Conservation (phyloP, 1,140 invertebrate species). For the Antheraea mylitta region DNA sequence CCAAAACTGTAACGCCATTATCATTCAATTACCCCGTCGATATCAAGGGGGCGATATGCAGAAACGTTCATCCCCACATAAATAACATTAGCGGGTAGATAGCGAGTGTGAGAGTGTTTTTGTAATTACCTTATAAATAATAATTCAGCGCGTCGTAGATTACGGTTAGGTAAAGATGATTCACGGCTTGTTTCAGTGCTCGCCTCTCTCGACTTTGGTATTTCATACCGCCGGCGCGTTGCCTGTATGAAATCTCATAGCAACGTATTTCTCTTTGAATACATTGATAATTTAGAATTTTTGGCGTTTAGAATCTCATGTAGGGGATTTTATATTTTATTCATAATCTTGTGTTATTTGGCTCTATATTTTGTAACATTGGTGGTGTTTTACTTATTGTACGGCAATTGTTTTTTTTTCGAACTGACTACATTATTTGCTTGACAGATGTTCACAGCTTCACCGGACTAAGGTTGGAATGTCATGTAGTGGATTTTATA, state of each 20-base stretch:
- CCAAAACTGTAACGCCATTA: constrained; percentile 31
- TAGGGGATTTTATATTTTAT: no score
- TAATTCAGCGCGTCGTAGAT: constrained; percentile 69
- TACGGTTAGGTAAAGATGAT: constrained; percentile 65
- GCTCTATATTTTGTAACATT: no score
- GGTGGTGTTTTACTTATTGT: no score
- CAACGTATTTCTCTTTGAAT: neutral
- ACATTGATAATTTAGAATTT: neutral
- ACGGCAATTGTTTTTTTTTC: no score
- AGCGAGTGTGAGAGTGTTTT: constrained; percentile 70
- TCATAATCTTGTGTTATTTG: no score
- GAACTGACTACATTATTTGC: no score
- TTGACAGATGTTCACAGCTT: no score
- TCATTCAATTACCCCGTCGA: constrained; percentile 65
- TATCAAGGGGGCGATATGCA: constrained; percentile 66
- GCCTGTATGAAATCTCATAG: neutral
- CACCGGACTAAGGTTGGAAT: no score
- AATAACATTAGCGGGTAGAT: constrained; percentile 68
- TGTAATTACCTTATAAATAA: constrained; percentile 78
- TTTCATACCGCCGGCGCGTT: neutral
- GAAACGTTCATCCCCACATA: constrained; percentile 74
- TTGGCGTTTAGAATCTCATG: no score
- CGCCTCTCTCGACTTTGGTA: neutral
- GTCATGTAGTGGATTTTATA: no score
- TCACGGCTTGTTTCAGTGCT: constrained; percentile 30